Evolutionary conservation across 2,888 invertebrate genomes (phyloP).

Genomic region (Acutogordius australiensis): DNA sequence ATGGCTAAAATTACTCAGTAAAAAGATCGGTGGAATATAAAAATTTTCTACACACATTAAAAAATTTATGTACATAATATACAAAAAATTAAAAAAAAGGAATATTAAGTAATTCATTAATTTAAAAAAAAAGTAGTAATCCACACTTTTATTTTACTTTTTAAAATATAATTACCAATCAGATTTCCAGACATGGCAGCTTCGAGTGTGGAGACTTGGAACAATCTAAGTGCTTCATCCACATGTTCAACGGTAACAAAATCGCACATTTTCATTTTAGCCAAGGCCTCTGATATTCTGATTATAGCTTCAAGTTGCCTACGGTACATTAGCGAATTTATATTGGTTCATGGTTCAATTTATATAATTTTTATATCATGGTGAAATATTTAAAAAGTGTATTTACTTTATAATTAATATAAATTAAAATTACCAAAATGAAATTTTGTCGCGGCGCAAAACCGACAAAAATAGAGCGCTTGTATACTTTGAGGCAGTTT

Average conservation of each 20-base stretch:
- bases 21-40: too few relatives aligned
- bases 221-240: slow-evolving; percentile 69
- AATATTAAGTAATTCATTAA: not conserved
- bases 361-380: too few relatives aligned
- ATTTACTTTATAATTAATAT: too few relatives aligned
- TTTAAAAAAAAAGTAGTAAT: not conserved
- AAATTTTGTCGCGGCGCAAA: too few relatives aligned
- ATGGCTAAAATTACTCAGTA: too few relatives aligned
- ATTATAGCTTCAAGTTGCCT: slow-evolving; percentile 80
- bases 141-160: not conserved
- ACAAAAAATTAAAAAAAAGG: not conserved
- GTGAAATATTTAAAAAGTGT: too few relatives aligned
- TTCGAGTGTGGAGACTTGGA: slow-evolving; percentile 82
- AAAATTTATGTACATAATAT: not conserved
- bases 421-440: too few relatives aligned
- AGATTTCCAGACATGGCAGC: slow-evolving; percentile 72
- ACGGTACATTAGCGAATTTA: too few relatives aligned
- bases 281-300: slow-evolving; percentile 72
- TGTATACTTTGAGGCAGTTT: too few relatives aligned
- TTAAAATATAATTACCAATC: slow-evolving; percentile 45
- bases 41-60: too few relatives aligned
- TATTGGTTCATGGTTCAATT: too few relatives aligned
- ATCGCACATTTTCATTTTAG: slow-evolving; percentile 74
- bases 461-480: too few relatives aligned
- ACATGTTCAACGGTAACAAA: slow-evolving; percentile 69